Evolutionary conservation across 2,797 vertebrate genomes (phyloP), one percentile per base, ranked within the genome.

Genomic region (Carduelis carduelis): DNA sequence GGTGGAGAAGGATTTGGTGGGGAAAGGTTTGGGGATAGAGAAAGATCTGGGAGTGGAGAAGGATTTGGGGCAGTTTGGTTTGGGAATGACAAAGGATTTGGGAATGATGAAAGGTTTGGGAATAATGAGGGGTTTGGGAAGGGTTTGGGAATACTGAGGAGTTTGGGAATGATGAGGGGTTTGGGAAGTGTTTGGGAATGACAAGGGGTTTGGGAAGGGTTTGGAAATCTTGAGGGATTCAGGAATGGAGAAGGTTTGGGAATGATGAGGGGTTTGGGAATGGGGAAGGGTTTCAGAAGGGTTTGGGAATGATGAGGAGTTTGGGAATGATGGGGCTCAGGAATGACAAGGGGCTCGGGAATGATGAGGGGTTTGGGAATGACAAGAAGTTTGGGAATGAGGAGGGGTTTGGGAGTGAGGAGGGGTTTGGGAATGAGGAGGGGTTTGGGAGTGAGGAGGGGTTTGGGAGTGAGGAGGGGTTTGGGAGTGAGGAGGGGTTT

Each of bases 391-490:
- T 37, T 28, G 49, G 16, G 49, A 28, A 18, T 11, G 22, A 28
- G 2, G 2, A 46, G 3, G 27, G 4, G 2, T 10, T 69, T 32
- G 50, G 21, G 27, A 32, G 7, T 30, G 20, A 4, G 0, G 8
- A 30, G 3, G n/a, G 19, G 3, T 22, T 37, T 22, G 19, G 46
- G 70, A 35, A 9, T 26, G 14, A 26, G 4, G 18, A 30, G 11
- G 49, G 22, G 0, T 27, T 55, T 43, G 50, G 16, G 49, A 28
- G 18, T 11, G 22, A 27, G 2, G 2, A 46, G 3, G 27, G 4
- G 2, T 10, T 69, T 32, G 50, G 21, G 27, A 32, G 7, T 30
- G 20, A 4, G 0, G 8, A 30, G 2, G n/a, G 19, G 4, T 22
- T 30, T 22, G 19, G 65, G 70, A 30, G 9, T 26, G 14, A 26